Base-by-base conservation (phyloP, 2,113 vertebrate genomes). In the Pelobates fuscus region DNA sequence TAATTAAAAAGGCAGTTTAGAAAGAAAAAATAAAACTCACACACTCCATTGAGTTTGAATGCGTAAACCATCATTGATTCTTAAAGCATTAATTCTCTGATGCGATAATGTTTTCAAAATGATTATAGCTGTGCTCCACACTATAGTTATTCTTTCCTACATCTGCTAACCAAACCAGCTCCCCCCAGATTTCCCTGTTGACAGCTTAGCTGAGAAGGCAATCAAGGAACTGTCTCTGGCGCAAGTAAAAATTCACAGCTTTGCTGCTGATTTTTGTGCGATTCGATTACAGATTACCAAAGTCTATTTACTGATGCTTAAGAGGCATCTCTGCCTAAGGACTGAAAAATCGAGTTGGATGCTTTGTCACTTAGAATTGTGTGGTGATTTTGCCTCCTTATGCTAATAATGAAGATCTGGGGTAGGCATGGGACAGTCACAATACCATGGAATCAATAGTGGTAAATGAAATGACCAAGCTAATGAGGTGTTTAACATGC, bases 271-370 rank as follows among this genome's bases (percentile, higher is more conserved):
- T 75, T 75, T n/a, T 67, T 67, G 37, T 75, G 72, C 72, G 63
- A 75, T 75, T 75, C 72, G 24, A 75, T 75, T 75, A 66, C 63
- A 75, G 72, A 75, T 75, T 75, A 75, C n/a, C 63, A 21, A 52
- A 60, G 72, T 67, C 72, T 75, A 75, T 75, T 75, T 67, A 67
- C 63, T 67, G 72, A 67, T 30, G 63, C 72, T 75, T 67, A 75
- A 59, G 52, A 67, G 37, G 55, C 63, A 26, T 37, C 63, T 75
- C 72, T 59, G 72, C 72, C 72, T n/a, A 75, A 75, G 71, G 66
- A 74, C 62, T 58, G 71, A 29, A 66, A 74, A 74, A 67, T 26
- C 12, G 54, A 67, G 63, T 54, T 46, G 72, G 67, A 62, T 32
- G 63, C 63, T 60, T 52, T 66, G 27, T 17, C 30, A 25, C 24